Conservation (phyloP, 2,797 vertebrate species). For the Tinamus major region DNA sequence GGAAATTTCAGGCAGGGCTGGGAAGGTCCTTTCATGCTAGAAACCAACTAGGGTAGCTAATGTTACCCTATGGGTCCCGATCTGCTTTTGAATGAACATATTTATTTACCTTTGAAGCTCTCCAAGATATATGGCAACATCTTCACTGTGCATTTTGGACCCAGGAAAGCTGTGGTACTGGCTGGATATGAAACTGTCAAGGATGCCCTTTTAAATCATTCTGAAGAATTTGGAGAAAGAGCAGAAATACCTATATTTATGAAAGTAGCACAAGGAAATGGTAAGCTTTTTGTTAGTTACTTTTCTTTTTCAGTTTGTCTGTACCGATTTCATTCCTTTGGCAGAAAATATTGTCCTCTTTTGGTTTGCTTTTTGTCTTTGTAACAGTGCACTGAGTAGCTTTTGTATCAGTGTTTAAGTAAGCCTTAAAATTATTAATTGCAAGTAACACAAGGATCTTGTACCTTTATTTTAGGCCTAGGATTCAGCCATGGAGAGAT, state of each 20-base stretch:
- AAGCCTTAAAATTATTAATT: background rate
- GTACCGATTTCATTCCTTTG: background rate
- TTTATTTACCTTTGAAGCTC: constrained; percentile 60
- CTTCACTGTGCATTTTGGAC: constrained; percentile 77
- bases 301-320: background rate
- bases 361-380: background rate
- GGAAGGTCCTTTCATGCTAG: background rate
- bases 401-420: background rate
- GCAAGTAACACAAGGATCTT: background rate
- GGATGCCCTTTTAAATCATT: constrained; percentile 77
- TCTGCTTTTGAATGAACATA: background rate
- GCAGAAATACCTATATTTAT: constrained; percentile 74
- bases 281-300: constrained; percentile 25
- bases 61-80: background rate
- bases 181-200: constrained; percentile 76
- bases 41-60: background rate
- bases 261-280: constrained; percentile 59
- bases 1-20: constrained; percentile 4
- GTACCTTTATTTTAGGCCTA: constrained; percentile 59
- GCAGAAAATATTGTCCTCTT: background rate
- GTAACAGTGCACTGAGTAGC: background rate
- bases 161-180: constrained; percentile 69
- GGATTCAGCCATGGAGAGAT: constrained; percentile 71
- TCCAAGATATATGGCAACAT: constrained; percentile 72
- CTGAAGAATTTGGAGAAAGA: constrained; percentile 77